phyloP scores from a whole-genome alignment of 1,140 invertebrate genomes.

The Atta colombica region DNA sequence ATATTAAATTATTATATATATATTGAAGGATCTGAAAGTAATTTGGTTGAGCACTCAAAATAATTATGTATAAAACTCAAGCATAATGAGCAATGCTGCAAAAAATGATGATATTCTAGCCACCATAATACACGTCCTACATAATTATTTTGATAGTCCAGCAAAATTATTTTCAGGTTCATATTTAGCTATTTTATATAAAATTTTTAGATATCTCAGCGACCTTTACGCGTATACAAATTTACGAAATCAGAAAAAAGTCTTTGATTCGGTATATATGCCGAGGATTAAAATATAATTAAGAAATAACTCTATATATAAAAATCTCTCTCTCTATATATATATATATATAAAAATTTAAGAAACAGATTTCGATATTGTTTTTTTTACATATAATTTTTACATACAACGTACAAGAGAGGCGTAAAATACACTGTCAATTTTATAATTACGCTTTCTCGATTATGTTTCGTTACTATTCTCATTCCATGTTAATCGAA shows the following conservation, averaged over 20 bases:
- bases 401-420: neutral
- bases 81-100: too few species aligned
- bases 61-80: too few species aligned
- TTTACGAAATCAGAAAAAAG: neutral
- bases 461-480: constrained; percentile 37
- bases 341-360: neutral
- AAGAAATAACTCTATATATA: neutral
- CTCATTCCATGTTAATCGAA: constrained; percentile 39
- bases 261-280: neutral
- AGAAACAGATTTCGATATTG: neutral
- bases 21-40: too few species aligned
- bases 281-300: neutral
- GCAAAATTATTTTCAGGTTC: too few species aligned
- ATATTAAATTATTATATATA: too few species aligned
- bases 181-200: too few species aligned
- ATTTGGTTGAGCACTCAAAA: too few species aligned
- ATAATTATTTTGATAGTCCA: too few species aligned
- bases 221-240: too few species aligned
- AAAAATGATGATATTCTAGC: too few species aligned
- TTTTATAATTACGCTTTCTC: constrained; percentile 3
- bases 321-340: neutral
- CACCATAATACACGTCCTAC: too few species aligned
- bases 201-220: too few species aligned
- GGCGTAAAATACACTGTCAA: neutral
- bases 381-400: neutral